These are phyloP conservation scores for Penaeus indicus DNA, from an alignment of 1,140 invertebrate genomes.

Conservation along the genomic window DNA sequence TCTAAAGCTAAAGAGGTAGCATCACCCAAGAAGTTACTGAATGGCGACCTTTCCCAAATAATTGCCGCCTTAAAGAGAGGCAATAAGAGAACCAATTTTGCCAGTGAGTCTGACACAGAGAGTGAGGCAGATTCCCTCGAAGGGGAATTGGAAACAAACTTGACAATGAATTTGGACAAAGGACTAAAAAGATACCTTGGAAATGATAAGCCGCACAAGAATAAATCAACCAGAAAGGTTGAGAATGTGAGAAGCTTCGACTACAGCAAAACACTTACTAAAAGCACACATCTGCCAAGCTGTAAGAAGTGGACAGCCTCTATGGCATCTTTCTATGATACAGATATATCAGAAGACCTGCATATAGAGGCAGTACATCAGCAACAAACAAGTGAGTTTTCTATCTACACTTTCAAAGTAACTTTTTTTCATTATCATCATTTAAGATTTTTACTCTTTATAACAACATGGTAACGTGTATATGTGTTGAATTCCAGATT, in stretches of 20 bases:
- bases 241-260: not conserved
- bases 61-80: too few species aligned
- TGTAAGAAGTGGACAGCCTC: not conserved
- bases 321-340: slow-evolving; percentile 11
- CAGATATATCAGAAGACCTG: not conserved
- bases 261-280: not conserved
- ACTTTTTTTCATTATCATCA: too few species aligned
- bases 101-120: not conserved
- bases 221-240: not conserved
- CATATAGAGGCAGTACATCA: not conserved
- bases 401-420: not conserved
- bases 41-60: too few species aligned
- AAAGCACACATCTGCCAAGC: not conserved
- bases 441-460: too few species aligned
- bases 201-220: not conserved
- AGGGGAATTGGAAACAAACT: not conserved
- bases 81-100: not conserved
- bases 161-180: not conserved
- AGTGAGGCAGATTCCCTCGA: not conserved
- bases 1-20: too few species aligned
- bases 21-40: too few species aligned
- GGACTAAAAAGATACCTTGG: not conserved
- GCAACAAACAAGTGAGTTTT: not conserved
- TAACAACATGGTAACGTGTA: too few species aligned
- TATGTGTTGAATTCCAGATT: too few species aligned